phyloP scores from a whole-genome alignment of 2,113 vertebrate species.

The Tragelaphus imberbis region DNA sequence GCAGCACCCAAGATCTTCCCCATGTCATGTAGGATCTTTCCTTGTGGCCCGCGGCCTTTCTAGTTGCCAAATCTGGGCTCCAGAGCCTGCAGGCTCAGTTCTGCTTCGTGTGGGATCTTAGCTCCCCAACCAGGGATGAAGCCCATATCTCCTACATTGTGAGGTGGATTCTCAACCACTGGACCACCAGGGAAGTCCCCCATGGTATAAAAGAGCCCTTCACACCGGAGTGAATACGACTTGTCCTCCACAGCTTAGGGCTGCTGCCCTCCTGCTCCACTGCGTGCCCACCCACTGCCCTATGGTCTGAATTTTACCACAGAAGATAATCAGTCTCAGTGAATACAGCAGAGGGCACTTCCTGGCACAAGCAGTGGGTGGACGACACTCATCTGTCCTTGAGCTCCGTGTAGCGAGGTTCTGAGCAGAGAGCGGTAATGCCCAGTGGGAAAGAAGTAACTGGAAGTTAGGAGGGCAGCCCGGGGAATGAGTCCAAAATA shows the following conservation, averaged over 20 bases:
- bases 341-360: neutral
- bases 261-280: neutral
- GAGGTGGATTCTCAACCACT: neutral
- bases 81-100: neutral
- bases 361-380: neutral
- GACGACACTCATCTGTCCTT: neutral
- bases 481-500: constrained; percentile 31
- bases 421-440: neutral
- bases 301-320: neutral
- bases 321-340: neutral
- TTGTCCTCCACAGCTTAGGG: neutral
- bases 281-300: neutral
- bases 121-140: neutral
- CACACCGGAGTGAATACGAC: fast-evolving
- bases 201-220: neutral
- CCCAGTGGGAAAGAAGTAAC: neutral
- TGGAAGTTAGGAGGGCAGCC: neutral
- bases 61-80: neutral
- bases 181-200: neutral
- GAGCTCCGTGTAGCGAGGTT: neutral
- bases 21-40: neutral
- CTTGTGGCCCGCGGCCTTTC: neutral
- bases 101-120: neutral
- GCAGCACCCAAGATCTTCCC: neutral
- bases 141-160: neutral